Evolutionary conservation across 2,888 invertebrate species (phyloP).

Genomic region (Ephialtes manifestator): DNA sequence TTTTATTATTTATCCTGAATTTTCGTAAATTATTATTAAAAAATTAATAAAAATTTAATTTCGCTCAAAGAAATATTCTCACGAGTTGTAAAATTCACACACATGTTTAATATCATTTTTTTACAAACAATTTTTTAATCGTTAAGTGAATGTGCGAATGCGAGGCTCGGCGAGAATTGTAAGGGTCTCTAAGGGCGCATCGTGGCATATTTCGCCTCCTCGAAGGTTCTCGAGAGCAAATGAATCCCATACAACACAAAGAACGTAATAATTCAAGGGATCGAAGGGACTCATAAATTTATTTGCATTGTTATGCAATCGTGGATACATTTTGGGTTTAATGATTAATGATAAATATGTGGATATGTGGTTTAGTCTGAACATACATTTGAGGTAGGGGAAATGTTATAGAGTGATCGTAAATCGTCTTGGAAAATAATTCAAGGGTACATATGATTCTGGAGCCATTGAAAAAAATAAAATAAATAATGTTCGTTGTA

Average conservation of each 20-base stretch:
- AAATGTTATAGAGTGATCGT: constrained; percentile 8
- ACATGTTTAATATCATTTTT: not conserved
- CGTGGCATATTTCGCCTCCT: constrained; percentile 22
- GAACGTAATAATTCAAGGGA: constrained; percentile 38
- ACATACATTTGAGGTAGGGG: not conserved
- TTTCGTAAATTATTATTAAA: no score
- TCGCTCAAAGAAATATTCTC: no score
- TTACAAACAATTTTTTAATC: not conserved
- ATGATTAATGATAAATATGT: constrained; percentile 56
- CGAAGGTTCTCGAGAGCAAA: constrained; percentile 50
- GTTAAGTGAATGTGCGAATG: constrained; percentile 6
- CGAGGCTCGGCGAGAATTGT: not conserved
- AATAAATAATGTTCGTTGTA: not conserved
- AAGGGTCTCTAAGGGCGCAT: constrained; percentile 31
- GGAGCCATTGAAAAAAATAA: not conserved
- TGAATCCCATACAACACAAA: constrained; percentile 49
- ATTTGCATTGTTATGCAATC: constrained; percentile 60
- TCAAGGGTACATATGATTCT: not conserved
- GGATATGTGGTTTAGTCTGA: constrained; percentile 26
- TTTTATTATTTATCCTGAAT: no score
- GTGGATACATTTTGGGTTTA: constrained; percentile 43
- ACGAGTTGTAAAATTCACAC: not conserved
- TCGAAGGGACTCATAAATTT: constrained; percentile 53
- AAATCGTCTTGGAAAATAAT: constrained; percentile 20
- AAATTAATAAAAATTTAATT: no score